Conservation (phyloP, 2,797 vertebrate genomes). For the Microctenopoma steveboyesi region DNA sequence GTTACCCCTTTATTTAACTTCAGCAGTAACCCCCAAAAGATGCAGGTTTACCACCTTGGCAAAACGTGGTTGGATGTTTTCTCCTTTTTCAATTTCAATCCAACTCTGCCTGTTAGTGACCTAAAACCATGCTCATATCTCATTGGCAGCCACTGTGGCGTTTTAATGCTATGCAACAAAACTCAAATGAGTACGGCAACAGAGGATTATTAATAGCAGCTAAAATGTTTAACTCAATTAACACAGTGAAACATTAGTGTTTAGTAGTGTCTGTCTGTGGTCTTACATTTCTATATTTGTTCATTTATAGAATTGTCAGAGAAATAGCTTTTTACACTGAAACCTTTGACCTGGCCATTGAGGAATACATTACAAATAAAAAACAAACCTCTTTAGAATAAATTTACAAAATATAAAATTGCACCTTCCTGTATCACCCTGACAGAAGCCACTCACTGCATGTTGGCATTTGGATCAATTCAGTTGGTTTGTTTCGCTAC, state of each 20-base stretch:
- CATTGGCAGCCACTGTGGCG: conserved; percentile 56
- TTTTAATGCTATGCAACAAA: conserved; percentile 68
- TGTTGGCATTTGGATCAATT: conserved; percentile 71
- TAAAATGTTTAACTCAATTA: conserved; percentile 70
- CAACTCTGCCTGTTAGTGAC: conserved; percentile 43
- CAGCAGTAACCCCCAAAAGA: conserved; percentile 85
- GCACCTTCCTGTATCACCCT: conserved; percentile 64
- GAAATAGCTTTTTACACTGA: conserved; percentile 65
- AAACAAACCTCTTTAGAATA: conserved; percentile 56
- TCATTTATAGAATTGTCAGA: conserved; percentile 60
- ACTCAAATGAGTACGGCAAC: conserved; percentile 70
- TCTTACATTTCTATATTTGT: conserved; percentile 33
- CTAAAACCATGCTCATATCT: conserved; percentile 40
- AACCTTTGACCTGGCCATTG: conserved; percentile 51
- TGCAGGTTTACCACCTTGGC: conserved; percentile 73
- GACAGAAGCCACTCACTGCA: conserved; percentile 67
- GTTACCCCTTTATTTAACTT: conserved; percentile 84
- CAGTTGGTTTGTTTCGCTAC: conserved; percentile 67
- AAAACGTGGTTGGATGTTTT: conserved; percentile 51
- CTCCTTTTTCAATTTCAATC: conserved; percentile 41
- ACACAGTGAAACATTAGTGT: conserved; percentile 76
- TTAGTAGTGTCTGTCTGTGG: conserved; percentile 63
- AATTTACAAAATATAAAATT: conserved; percentile 79
- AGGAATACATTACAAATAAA: conserved; percentile 68
- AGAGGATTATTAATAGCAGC: conserved; percentile 74